phyloP scores from a whole-genome alignment of 2,888 invertebrate genomes.

The Bimastos eiseni region DNA sequence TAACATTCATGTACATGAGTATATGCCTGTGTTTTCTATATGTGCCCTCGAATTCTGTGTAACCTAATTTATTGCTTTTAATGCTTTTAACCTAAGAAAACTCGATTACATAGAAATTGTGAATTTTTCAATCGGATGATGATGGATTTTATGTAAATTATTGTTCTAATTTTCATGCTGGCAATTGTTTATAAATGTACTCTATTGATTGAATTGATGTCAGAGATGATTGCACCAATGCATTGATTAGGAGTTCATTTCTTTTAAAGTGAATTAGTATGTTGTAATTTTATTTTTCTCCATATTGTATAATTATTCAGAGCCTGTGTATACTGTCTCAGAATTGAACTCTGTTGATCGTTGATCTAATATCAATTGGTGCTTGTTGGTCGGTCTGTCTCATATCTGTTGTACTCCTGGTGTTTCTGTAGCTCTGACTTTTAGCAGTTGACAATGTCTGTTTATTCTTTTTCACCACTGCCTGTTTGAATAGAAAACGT shows the following conservation, averaged over 20 bases:
- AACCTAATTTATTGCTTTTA: too few relatives aligned
- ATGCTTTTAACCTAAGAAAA: too few relatives aligned
- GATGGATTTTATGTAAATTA: background rate
- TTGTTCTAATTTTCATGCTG: background rate
- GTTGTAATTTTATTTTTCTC: background rate
- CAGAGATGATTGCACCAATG: background rate
- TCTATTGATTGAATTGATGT: background rate
- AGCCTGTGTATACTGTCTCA: background rate
- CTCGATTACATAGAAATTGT: background rate
- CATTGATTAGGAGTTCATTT: background rate
- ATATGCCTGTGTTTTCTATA: too few relatives aligned
- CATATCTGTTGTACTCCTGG: background rate
- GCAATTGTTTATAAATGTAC: background rate
- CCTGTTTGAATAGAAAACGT: background rate
- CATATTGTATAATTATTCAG: background rate
- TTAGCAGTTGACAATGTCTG: background rate
- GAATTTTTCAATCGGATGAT: background rate
- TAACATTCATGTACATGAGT: too few relatives aligned
- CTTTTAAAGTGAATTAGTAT: background rate
- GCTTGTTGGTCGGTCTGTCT: background rate
- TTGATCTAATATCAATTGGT: background rate
- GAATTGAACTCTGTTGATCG: background rate
- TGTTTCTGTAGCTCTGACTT: background rate
- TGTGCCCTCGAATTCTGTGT: too few relatives aligned
- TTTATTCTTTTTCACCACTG: background rate